Evolutionary conservation across 2,797 vertebrate species (phyloP).

Genomic region (Catamblyrhynchus diadema): DNA sequence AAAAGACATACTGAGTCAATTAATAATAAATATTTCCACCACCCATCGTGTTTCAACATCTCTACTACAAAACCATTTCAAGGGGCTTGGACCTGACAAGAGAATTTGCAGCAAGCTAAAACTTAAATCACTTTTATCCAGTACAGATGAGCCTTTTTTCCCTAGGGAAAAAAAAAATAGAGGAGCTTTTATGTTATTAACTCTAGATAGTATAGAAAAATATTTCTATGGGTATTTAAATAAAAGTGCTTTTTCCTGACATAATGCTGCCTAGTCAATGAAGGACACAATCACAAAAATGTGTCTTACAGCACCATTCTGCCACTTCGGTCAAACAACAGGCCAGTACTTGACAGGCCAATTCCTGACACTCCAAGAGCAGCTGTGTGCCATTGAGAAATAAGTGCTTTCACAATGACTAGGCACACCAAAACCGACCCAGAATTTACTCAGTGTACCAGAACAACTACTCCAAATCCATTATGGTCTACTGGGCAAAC

Average conservation of each 20-base stretch:
- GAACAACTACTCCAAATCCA: constrained; percentile 65
- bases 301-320: background rate
- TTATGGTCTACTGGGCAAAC: constrained; percentile 59
- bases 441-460: constrained; percentile 56
- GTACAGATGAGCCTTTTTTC: background rate
- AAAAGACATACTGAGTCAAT: background rate
- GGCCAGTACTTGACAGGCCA: constrained; percentile 9
- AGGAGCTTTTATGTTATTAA: background rate
- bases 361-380: background rate
- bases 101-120: background rate
- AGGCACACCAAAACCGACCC: constrained; percentile 21
- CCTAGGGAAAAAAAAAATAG: background rate
- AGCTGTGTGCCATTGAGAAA: constrained; percentile 40
- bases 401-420: constrained; percentile 39
- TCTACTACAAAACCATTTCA: constrained; percentile 35
- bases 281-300: background rate
- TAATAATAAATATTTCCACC: constrained; percentile 34
- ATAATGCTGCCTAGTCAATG: background rate
- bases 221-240: background rate
- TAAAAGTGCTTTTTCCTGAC: background rate
- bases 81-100: background rate
- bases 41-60: constrained; percentile 36
- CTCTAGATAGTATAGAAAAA: background rate
- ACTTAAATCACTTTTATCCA: background rate
- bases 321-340: background rate